Conservation (phyloP, 92 coral and sea anemone species). For the Zoanthus solanderi region DNA sequence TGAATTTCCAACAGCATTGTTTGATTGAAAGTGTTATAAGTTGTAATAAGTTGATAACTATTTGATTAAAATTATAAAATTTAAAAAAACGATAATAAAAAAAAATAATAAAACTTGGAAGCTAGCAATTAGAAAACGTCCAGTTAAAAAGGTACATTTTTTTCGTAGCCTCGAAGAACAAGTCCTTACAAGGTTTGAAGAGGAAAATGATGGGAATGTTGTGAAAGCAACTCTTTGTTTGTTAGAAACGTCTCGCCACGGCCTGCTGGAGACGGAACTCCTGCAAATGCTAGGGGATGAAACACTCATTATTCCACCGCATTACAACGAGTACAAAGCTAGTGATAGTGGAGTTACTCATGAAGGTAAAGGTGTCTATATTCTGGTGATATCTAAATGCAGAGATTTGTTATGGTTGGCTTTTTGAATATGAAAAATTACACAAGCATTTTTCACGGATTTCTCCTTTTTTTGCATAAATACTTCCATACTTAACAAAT, state of each 20-base stretch:
- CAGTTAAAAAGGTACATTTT: not conserved
- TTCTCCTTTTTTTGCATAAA: too few relatives aligned
- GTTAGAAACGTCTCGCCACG: constrained; percentile 97
- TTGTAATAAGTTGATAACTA: too few relatives aligned
- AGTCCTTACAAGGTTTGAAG: constrained; percentile 91
- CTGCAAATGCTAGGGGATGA: constrained; percentile 95
- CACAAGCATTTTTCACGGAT: too few relatives aligned
- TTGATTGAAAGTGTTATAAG: too few relatives aligned
- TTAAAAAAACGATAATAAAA: too few relatives aligned
- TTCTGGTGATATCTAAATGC: not conserved
- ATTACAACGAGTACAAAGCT: constrained; percentile 72
- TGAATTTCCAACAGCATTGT: too few relatives aligned
- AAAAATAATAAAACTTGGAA: too few relatives aligned
- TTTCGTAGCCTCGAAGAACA: constrained; percentile 91
- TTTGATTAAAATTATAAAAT: too few relatives aligned
- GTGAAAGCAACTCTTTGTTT: constrained; percentile 94
- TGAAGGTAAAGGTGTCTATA: constrained; percentile 3
- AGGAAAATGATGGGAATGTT: constrained; percentile 92
- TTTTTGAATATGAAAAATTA: not conserved
- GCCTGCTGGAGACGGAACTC: constrained; percentile 93
- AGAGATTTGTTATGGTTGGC: not conserved
- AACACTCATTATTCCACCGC: constrained; percentile 77
- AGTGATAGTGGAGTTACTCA: constrained; percentile 30
- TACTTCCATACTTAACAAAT: too few relatives aligned
- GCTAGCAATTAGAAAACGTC: not conserved